phyloP scores from a whole-genome alignment of 2,797 vertebrate genomes.

The Rhinophrynus dorsalis region DNA sequence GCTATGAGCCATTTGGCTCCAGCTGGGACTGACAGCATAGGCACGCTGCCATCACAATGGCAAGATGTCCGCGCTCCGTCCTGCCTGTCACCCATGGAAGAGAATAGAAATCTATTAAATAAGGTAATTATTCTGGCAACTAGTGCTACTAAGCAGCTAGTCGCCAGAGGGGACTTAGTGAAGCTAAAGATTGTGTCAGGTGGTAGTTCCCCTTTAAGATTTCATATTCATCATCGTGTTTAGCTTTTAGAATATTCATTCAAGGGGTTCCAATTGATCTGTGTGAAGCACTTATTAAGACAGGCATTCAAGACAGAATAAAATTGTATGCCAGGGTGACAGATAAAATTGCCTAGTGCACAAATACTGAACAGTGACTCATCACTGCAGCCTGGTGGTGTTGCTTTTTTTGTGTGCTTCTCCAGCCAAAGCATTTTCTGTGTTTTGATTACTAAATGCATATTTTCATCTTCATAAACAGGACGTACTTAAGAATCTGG shows the following conservation, averaged over 20 bases:
- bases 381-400: conserved; percentile 62
- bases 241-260: conserved; percentile 44
- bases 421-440: conserved; percentile 61
- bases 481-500: conserved; percentile 93
- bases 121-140: no score
- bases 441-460: conserved; percentile 33
- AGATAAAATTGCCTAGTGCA: conserved; percentile 57
- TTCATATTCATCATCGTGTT: no score
- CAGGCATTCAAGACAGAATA: conserved; percentile 34
- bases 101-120: no score
- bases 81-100: no score
- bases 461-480: conserved; percentile 55
- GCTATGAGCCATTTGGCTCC: no score
- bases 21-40: no score
- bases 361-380: conserved; percentile 67
- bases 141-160: no score
- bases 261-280: conserved; percentile 37
- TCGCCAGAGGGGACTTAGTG: no score
- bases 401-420: conserved; percentile 62
- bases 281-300: conserved; percentile 46
- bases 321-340: conserved; percentile 53
- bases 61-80: no score
- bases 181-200: no score
- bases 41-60: no score
- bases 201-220: no score